These are phyloP conservation scores for Octodonta nipae DNA, from an alignment of 2,888 invertebrate species.

Conservation along the genomic window DNA sequence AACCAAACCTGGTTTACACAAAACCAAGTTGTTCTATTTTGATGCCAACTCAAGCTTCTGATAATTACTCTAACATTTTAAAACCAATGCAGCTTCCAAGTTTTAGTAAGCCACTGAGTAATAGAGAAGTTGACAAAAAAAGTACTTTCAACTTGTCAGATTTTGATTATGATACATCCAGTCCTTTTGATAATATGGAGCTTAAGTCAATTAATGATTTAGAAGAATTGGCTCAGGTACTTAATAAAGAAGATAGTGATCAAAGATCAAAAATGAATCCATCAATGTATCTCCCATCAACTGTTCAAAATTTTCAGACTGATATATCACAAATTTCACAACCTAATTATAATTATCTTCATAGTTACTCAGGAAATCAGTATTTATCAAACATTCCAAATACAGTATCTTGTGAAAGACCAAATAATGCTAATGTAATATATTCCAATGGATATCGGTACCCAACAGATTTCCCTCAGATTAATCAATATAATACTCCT, in stretches of 20 bases:
- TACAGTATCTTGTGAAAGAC: constrained; percentile 11
- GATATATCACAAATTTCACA: constrained; percentile 6
- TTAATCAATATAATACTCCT: constrained; percentile 4
- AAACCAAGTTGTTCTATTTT: constrained; percentile 17
- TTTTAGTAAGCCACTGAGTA: constrained; percentile 13
- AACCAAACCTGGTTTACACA: constrained; percentile 14
- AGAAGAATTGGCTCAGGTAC: constrained; percentile 74
- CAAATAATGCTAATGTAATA: constrained; percentile 12
- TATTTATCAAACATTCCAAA: constrained; percentile 19
- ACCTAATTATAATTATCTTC: constrained; percentile 11
- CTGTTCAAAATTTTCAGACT: no score
- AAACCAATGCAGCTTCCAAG: constrained; percentile 33
- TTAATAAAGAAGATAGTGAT: constrained; percentile 32
- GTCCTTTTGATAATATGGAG: constrained; percentile 87
- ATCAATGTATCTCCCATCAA: no score
- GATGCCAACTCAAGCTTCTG: constrained; percentile 24
- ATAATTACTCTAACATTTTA: constrained; percentile 32
- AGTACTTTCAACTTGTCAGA: constrained; percentile 50
- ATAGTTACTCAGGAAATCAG: constrained; percentile 11
- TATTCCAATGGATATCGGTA: constrained; percentile 17
- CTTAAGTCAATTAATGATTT: constrained; percentile 84
- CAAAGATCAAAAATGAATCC: background rate
- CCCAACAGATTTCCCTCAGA: constrained; percentile 8
- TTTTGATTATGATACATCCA: constrained; percentile 83
- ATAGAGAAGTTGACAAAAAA: constrained; percentile 20